Base-by-base conservation (phyloP, 2,888 invertebrate species). In the Drosophila ezoana region DNA sequence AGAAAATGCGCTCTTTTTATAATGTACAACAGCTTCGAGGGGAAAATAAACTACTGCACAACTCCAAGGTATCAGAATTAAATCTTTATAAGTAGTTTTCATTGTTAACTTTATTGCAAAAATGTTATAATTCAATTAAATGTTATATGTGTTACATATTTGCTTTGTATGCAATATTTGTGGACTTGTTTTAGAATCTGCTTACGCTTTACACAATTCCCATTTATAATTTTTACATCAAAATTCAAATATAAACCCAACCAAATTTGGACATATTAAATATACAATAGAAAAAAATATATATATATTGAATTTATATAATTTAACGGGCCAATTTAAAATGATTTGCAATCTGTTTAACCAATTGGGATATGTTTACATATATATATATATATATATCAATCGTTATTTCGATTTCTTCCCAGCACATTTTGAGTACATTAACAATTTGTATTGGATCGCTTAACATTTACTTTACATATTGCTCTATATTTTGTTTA, bases 61-160 rank as follows among this genome's bases (percentile, higher is more conserved):
- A 58, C 57, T 72, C 76, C 66, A 57, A 45, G 1, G 20, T 37
- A 20, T 53, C 35, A 70, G 41, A 41, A 45, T 51, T 58, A 23
- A 58, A 40, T 60, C 45, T 53, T 13, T 60, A 59, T 62, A 56
- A 23, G 32, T 58, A 33, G 52, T 35, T 44, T 61, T 69, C 64
- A 47, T 76, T 76, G 73, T 79, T 72, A 85, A 81, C 86, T 85
- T 77, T 77, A 77, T 77, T 77, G 81, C 80, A 76, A 85, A 81
- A 87, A 77, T 48, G 57, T 64, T 87, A 81, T 82, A 87, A 85
- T 74, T 87, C 57, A 75, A 56, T 75, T 73, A 35, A 61, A 71
- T 69, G 28, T 72, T 69, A 63, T 68, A 51, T 14, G 49, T 64
- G 45, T 75, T 76, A 76, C 69, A 79, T 54, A 66, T 54, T 53